These are phyloP conservation scores for Laterallus jamaicensis DNA, from an alignment of 2,113 vertebrate genomes.

Conservation along the genomic window DNA sequence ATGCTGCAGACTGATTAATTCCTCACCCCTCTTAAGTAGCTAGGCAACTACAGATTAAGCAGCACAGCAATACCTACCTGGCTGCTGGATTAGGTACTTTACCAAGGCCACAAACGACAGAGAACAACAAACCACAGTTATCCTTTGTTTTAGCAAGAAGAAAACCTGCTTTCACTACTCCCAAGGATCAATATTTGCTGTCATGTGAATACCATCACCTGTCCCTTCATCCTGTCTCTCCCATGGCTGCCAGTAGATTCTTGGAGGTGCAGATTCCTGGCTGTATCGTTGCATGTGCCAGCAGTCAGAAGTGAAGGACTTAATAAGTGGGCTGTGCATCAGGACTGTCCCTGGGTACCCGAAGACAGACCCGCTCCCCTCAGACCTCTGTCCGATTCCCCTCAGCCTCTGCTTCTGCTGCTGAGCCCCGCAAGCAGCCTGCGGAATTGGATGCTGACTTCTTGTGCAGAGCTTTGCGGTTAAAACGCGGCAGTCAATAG, in stretches of 20 bases:
- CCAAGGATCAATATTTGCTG: not conserved
- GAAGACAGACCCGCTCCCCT: not conserved
- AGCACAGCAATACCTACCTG: not conserved
- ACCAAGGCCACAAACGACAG: not conserved
- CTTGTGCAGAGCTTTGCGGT: not conserved
- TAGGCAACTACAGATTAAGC: not conserved
- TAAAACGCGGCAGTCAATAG: not conserved
- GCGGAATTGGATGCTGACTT: not conserved
- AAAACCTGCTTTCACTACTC: not conserved
- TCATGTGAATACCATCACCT: not conserved
- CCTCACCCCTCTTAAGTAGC: not conserved
- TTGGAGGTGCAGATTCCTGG: not conserved
- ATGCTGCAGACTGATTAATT: not conserved
- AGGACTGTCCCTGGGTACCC: not conserved
- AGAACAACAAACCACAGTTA: not conserved
- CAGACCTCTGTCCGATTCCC: not conserved
- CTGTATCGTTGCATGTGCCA: not conserved
- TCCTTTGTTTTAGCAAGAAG: not conserved
- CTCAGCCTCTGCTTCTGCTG: not conserved
- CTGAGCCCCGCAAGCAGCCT: not conserved
- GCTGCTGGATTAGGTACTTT: not conserved
- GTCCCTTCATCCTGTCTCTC: not conserved
- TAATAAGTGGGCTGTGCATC: not conserved
- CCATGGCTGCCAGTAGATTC: not conserved
- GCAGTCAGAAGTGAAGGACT: not conserved